These are phyloP conservation scores for Syngnathus rostellatus DNA, from an alignment of 2,797 vertebrate genomes.

Conservation along the genomic window DNA sequence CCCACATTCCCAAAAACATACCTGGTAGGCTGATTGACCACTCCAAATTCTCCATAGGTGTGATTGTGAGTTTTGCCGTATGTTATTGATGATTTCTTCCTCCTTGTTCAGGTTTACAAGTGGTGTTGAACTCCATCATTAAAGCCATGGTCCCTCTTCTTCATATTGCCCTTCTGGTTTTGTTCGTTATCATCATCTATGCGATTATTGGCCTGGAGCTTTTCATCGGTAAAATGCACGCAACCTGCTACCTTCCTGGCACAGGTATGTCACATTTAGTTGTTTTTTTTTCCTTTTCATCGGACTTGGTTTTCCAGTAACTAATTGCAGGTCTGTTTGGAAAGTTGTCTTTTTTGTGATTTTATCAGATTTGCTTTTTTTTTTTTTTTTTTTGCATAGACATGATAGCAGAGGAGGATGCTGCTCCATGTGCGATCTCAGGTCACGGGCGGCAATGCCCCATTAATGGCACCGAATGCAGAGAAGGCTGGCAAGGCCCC, in stretches of 20 bases:
- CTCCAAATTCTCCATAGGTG: too few relatives aligned
- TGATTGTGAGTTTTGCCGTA: neutral
- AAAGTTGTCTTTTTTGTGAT: neutral
- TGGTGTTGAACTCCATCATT: slow-evolving; percentile 99
- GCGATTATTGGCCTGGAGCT: slow-evolving; percentile 99
- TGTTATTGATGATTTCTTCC: slow-evolving; percentile 3
- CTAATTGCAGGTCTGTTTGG: neutral
- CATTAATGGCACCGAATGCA: slow-evolving; percentile 86
- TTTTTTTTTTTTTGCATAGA: slow-evolving; percentile 53
- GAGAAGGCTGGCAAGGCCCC: slow-evolving; percentile 91
- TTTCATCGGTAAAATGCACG: slow-evolving; percentile 99
- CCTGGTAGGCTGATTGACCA: too few relatives aligned
- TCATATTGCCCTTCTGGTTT: slow-evolving; percentile 96
- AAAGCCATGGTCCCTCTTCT: slow-evolving; percentile 99
- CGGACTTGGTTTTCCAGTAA: neutral
- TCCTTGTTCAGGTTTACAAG: slow-evolving; percentile 88
- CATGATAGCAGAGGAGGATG: slow-evolving; percentile 84
- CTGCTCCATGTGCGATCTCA: slow-evolving; percentile 93
- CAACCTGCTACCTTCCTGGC: slow-evolving; percentile 84
- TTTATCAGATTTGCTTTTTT: neutral
- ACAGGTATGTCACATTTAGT: slow-evolving; percentile 69
- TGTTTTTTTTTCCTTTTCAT: neutral
- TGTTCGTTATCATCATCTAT: slow-evolving; percentile 99
- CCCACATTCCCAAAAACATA: too few relatives aligned
- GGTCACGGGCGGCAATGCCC: slow-evolving; percentile 89